Base-by-base conservation (phyloP, 2,113 vertebrate species). In the Phaethon lepturus region DNA sequence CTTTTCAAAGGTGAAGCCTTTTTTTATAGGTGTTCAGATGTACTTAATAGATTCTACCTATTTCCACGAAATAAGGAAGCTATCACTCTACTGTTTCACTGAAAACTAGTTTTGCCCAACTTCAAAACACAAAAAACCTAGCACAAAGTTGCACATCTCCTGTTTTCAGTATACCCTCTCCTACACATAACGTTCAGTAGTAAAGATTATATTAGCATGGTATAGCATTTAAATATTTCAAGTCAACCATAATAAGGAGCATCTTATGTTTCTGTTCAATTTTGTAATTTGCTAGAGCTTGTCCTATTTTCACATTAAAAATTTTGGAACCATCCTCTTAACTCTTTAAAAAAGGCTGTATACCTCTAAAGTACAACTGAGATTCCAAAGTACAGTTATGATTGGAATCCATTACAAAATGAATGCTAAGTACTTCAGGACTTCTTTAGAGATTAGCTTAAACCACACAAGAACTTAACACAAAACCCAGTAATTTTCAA, bases 381-480 rank as follows among this genome's bases (percentile, higher is more conserved):
- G 25, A 93, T 81, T 75, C 78, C 59, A 60, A 86, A 82, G 40
- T 10, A 87, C 9, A 15, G 25, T 74, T 95, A 91, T 45, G 53
- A 81, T 0, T 86, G 26, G 44, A 95, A 78, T 74, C 35, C 44
- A 53, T 87, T 93, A 78, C 52, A 91, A 95, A 93, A 88, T 1
- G 1, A 52, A 72, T 5, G 20, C 23, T 73, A 90, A 95, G 38
- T 78, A 96, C 79, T 86, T 75, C 77, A 92, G 49, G 33, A 44
- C n/a, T 95, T 91, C 78, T 91, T 95, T 53, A 81, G 35, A 88
- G 68, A 95, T 89, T 66, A 95, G 11, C 3, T 92, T 86, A 86
- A 92, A 14, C 17, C 88, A 75, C 52, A 72, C 26, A 87, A 86
- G 60, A 89, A 94, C 73, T 64, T 87, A 84, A 79, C n/a, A 63